Evolutionary conservation across 2,113 vertebrate genomes (phyloP).

Genomic region (Telmatochromis sp.): DNA sequence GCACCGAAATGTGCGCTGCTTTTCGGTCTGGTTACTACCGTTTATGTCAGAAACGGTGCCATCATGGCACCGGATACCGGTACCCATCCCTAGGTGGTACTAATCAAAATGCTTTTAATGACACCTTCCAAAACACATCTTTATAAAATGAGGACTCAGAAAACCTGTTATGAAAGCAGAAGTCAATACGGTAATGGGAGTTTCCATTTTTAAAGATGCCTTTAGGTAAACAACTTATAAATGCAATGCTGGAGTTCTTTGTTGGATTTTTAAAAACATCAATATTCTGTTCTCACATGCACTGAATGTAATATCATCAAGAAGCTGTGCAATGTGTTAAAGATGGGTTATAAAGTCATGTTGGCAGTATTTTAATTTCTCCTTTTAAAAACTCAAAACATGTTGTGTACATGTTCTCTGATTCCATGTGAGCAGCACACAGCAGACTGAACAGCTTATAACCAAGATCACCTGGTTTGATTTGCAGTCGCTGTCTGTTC

Average conservation of each 20-base stretch:
- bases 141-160: not conserved
- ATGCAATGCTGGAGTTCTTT: not conserved
- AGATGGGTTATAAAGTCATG: not conserved
- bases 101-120: not conserved
- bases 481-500: not conserved
- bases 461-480: not conserved
- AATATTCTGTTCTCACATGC: not conserved
- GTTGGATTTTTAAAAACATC: not conserved
- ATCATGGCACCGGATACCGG: fast-evolving
- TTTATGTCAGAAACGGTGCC: too few relatives aligned
- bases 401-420: not conserved
- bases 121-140: not conserved
- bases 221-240: not conserved
- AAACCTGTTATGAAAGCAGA: not conserved
- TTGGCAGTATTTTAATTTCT: not conserved
- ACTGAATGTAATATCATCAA: not conserved
- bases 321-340: not conserved
- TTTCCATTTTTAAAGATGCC: not conserved
- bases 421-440: not conserved
- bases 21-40: fast-evolving
- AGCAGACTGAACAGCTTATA: not conserved
- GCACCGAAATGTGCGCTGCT: too few relatives aligned
- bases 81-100: not conserved
- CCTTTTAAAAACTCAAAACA: not conserved
- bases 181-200: not conserved